A percentile compares a stretch with the other conserved stretches of the same genome.
Conservation (phyloP, 1,140 invertebrate genomes). For the Cotesia glomerata region DNA sequence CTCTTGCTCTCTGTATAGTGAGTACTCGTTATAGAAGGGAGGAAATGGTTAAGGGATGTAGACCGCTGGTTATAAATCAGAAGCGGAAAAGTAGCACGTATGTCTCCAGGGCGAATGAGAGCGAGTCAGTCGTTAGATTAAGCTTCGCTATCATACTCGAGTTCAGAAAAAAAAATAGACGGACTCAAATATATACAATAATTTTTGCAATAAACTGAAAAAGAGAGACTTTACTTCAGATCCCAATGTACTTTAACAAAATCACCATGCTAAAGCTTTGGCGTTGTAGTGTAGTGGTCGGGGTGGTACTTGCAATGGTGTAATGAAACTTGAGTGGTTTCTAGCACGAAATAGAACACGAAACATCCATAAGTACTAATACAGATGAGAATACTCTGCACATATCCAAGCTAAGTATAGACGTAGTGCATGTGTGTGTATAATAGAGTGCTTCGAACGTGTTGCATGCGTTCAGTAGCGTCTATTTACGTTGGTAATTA, state of each 20-base stretch:
- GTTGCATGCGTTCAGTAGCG: neutral
- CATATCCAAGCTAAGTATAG: neutral
- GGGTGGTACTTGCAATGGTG: neutral
- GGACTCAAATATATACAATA: neutral
- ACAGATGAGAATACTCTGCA: neutral
- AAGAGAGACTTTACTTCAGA: neutral
- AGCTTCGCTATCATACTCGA: neutral
- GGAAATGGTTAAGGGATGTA: neutral
- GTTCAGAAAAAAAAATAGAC: neutral
- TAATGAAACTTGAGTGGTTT: neutral
- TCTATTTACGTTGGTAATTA: slow-evolving; percentile 22
- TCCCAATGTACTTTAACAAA: too few relatives aligned
- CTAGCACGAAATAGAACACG: neutral
- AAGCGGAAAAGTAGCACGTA: neutral
- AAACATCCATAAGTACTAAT: neutral
- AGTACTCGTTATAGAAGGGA: neutral
- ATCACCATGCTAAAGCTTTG: too few relatives aligned
- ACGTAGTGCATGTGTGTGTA: neutral
- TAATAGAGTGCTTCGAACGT: neutral
- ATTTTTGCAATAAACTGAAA: neutral
- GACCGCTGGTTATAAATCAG: neutral
- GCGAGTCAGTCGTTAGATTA: neutral
- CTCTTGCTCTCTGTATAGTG: neutral
- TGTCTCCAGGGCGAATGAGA: neutral
- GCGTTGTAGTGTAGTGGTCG: too few relatives aligned